These are phyloP conservation scores for Neoscelio sp. DNA, from an alignment of 2,888 invertebrate species.

Conservation along the genomic window DNA sequence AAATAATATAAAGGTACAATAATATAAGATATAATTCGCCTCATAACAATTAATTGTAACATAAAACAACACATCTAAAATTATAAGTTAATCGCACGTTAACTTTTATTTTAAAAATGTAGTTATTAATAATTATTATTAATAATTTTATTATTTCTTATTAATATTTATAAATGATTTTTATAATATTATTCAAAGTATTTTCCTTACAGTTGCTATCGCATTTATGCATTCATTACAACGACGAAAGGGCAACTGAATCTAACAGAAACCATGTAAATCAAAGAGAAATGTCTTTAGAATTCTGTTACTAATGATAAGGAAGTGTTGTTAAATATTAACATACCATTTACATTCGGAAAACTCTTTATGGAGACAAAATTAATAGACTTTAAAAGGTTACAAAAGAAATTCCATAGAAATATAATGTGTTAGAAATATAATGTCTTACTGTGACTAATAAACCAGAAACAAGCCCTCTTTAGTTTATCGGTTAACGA, in stretches of 20 bases:
- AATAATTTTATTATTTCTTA: slow-evolving; percentile 4
- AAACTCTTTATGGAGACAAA: slow-evolving; percentile 22
- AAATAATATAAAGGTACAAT: no score
- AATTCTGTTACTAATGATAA: slow-evolving; percentile 42
- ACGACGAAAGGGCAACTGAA: slow-evolving; percentile 25
- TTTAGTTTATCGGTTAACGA: no score
- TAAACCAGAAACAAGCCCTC: slow-evolving; percentile 10
- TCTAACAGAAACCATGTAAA: slow-evolving; percentile 23
- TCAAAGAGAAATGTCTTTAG: slow-evolving; percentile 15
- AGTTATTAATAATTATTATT: neutral
- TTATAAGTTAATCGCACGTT: no score
- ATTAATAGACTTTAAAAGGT: slow-evolving; percentile 39
- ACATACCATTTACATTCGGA: slow-evolving; percentile 30
- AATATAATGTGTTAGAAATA: slow-evolving; percentile 11
- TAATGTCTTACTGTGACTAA: slow-evolving; percentile 15
- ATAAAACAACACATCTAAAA: no score
- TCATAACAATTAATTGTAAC: no score
- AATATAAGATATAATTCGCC: no score
- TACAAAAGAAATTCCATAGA: slow-evolving; percentile 20
- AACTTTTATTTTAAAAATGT: no score
- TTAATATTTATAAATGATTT: neutral
- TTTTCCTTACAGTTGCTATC: neutral
- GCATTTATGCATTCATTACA: slow-evolving; percentile 7
- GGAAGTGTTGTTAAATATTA: slow-evolving; percentile 27
- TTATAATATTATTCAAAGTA: slow-evolving; percentile 3